phyloP scores from a whole-genome alignment of 2,113 vertebrate genomes.

The Oplegnathus fasciatus region DNA sequence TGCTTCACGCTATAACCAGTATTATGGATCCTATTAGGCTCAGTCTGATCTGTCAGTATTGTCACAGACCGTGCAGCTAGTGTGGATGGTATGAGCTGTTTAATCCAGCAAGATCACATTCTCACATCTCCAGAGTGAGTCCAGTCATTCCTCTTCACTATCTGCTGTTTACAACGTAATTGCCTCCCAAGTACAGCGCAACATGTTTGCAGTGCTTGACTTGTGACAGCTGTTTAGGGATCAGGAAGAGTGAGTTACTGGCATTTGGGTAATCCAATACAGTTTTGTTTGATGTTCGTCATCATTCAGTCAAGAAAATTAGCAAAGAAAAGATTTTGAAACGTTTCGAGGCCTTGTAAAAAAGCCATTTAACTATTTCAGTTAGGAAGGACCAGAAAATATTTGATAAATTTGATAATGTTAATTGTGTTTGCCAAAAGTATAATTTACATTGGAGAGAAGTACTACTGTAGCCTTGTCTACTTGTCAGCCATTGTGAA shows the following conservation, averaged over 20 bases:
- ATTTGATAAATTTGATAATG: background rate
- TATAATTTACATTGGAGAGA: background rate
- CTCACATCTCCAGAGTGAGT: background rate
- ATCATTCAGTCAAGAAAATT: background rate
- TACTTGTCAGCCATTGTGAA: background rate
- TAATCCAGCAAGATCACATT: background rate
- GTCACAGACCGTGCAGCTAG: background rate
- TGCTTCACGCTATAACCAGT: background rate
- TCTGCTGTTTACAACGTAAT: slow-evolving; percentile 74
- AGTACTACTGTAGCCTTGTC: background rate
- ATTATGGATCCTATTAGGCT: background rate
- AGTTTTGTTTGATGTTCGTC: too few species aligned
- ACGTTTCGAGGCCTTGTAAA: background rate
- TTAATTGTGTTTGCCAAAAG: background rate
- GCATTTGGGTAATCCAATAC: background rate
- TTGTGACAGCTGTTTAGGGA: slow-evolving; percentile 31
- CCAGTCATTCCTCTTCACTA: slow-evolving; percentile 20
- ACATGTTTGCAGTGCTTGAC: background rate
- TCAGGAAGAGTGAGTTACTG: slow-evolving; percentile 4
- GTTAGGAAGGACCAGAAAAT: background rate
- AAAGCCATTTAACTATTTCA: background rate
- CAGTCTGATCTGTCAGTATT: background rate
- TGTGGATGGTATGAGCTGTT: background rate
- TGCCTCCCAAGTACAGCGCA: slow-evolving; percentile 23
- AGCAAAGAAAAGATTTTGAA: background rate